A percentile compares a stretch with the other conserved stretches of the same genome.
Evolutionary conservation across 2,888 invertebrate genomes (phyloP).

Genomic region (Mystacides longicornis): DNA sequence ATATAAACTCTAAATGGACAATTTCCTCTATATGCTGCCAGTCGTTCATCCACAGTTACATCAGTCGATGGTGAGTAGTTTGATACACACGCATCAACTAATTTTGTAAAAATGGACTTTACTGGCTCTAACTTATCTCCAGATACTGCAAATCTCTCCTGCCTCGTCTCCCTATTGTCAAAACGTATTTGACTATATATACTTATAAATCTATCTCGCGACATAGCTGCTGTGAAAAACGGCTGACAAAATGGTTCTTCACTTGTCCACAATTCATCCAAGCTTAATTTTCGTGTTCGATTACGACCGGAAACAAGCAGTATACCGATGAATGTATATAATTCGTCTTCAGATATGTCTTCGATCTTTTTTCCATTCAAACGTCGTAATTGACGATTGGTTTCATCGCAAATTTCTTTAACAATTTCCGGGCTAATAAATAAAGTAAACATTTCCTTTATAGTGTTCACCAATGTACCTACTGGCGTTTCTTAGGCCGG

Average conservation of each 20-base stretch:
- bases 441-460: slow-evolving; percentile 13
- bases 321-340: slow-evolving; percentile 17
- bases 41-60: slow-evolving; percentile 19
- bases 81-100: neutral
- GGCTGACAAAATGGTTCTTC: slow-evolving; percentile 14
- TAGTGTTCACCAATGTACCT: neutral
- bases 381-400: slow-evolving; percentile 8
- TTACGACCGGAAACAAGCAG: slow-evolving; percentile 14
- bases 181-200: slow-evolving; percentile 15
- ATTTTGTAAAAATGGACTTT: slow-evolving; percentile 5
- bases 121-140: slow-evolving; percentile 6
- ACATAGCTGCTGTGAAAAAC: slow-evolving; percentile 17
- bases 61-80: slow-evolving; percentile 12
- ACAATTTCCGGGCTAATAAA: slow-evolving; percentile 15
- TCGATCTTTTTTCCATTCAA: slow-evolving; percentile 5
- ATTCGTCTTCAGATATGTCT: slow-evolving; percentile 10
- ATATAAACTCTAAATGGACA: slow-evolving; percentile 23
- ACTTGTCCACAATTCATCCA: slow-evolving; percentile 16
- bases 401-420: slow-evolving; percentile 14
- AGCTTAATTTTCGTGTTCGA: slow-evolving; percentile 9
- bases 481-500: slow-evolving; percentile 7
- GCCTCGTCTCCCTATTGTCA: slow-evolving; percentile 10
- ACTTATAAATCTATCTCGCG: slow-evolving; percentile 13
- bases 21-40: slow-evolving; percentile 18
- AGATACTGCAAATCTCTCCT: slow-evolving; percentile 3